These are phyloP conservation scores for Cheilosia vulpina DNA, from an alignment of 2,888 invertebrate genomes.

Conservation along the genomic window DNA sequence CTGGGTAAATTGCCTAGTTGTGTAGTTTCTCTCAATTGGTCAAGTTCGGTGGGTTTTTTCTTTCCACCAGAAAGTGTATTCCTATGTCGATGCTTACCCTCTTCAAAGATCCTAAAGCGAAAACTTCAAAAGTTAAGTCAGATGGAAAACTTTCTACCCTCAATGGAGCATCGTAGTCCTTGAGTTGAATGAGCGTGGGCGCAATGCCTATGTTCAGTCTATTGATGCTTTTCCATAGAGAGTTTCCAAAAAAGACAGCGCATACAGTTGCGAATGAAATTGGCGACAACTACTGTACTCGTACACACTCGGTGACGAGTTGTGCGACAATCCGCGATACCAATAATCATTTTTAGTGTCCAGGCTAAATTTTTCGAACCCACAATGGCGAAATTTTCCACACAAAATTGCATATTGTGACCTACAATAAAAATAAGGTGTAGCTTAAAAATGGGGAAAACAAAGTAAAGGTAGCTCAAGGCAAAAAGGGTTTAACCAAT, in stretches of 20 bases:
- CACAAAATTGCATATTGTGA: too few species aligned
- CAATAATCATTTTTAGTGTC: too few species aligned
- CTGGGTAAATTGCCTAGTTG: conserved; percentile 59
- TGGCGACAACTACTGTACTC: conserved; percentile 28
- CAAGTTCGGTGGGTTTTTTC: conserved; percentile 37
- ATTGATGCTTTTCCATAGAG: conserved; percentile 44
- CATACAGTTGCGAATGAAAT: conserved; percentile 27
- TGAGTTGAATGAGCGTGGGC: conserved; percentile 24
- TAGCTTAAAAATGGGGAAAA: too few species aligned
- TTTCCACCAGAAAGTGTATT: conserved; percentile 5
- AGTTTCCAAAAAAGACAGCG: conserved; percentile 17
- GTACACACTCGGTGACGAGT: conserved; percentile 13
- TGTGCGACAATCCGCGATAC: neutral
- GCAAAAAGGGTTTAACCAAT: too few species aligned
- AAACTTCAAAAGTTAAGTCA: conserved; percentile 67
- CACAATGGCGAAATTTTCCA: too few species aligned
- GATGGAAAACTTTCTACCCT: conserved; percentile 69
- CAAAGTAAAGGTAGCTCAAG: too few species aligned
- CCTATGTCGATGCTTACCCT: conserved; percentile 12
- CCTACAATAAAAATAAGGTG: too few species aligned
- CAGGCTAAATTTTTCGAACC: too few species aligned
- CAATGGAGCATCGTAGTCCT: conserved; percentile 28
- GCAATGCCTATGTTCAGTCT: conserved; percentile 29
- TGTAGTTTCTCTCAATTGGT: conserved; percentile 68
- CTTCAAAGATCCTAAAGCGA: conserved; percentile 40